These are phyloP conservation scores for Mirounga angustirostris DNA, from an alignment of 2,113 vertebrate species.

Conservation along the genomic window DNA sequence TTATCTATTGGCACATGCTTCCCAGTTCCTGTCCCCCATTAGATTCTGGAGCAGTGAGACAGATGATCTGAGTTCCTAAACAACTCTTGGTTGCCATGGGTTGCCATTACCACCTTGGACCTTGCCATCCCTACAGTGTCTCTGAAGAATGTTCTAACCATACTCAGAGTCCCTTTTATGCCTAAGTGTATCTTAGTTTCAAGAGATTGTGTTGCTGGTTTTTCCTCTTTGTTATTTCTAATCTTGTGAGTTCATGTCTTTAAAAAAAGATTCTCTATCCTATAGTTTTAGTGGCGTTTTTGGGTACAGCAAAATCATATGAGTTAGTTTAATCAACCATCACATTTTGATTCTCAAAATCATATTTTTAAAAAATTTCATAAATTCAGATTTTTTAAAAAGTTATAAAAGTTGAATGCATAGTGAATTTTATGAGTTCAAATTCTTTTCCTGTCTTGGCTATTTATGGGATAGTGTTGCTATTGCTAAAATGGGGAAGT, in stretches of 20 bases:
- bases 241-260: neutral
- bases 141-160: neutral
- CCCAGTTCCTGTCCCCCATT: neutral
- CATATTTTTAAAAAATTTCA: neutral
- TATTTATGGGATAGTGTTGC: neutral
- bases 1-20: neutral
- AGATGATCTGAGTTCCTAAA: neutral
- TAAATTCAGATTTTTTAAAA: neutral
- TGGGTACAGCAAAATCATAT: neutral
- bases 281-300: neutral
- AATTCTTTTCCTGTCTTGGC: neutral
- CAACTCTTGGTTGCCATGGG: neutral
- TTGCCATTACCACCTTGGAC: neutral
- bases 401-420: neutral
- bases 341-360: neutral
- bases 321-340: neutral
- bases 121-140: neutral
- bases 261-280: too few relatives aligned
- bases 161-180: neutral
- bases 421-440: neutral
- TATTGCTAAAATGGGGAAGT: neutral
- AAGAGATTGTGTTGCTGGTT: neutral
- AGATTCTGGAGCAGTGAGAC: neutral
- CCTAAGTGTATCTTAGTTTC: neutral
- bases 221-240: neutral